Percentiles rank a stretch among this genome's conserved stretches.
These are phyloP conservation scores for Lordiphosa clarofinis DNA, from an alignment of 1,140 invertebrate genomes.

Conservation along the genomic window DNA sequence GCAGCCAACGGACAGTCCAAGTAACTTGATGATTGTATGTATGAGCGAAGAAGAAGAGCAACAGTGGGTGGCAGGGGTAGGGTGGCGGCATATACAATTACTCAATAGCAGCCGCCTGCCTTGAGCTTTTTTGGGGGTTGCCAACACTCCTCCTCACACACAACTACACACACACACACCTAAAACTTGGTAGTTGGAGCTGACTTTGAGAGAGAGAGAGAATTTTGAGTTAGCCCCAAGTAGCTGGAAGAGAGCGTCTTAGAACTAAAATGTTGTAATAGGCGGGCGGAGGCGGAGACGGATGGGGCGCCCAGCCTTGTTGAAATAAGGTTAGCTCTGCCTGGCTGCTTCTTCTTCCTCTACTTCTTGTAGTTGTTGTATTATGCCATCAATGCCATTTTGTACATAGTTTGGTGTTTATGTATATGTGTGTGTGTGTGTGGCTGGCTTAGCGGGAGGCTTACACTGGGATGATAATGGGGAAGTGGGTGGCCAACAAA, in stretches of 20 bases:
- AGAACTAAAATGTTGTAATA: constrained; percentile 75
- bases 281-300: constrained; percentile 17
- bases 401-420: constrained; percentile 53
- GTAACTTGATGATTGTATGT: constrained; percentile 59
- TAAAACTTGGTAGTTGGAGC: constrained; percentile 54
- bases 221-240: constrained; percentile 3
- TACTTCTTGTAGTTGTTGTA: constrained; percentile 50
- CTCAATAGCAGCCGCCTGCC: constrained; percentile 62
- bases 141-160: constrained; percentile 13
- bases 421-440: constrained; percentile 28
- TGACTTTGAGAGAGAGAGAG: constrained; percentile 10
- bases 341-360: constrained; percentile 15
- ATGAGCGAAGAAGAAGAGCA: neutral
- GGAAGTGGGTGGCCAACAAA: constrained; percentile 41
- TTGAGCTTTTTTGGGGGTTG: constrained; percentile 71
- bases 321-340: constrained; percentile 56
- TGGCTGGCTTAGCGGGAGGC: constrained; percentile 3
- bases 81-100: constrained; percentile 55
- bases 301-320: constrained; percentile 36
- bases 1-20: constrained; percentile 69
- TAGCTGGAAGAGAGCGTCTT: constrained; percentile 38
- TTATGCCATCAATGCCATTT: constrained; percentile 77
- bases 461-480: constrained; percentile 3
- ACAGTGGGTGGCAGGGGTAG: constrained; percentile 8
- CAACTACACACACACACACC: constrained; percentile 27